Evolutionary conservation across 2,888 invertebrate genomes (phyloP).

Genomic region (Anaspis maculata): DNA sequence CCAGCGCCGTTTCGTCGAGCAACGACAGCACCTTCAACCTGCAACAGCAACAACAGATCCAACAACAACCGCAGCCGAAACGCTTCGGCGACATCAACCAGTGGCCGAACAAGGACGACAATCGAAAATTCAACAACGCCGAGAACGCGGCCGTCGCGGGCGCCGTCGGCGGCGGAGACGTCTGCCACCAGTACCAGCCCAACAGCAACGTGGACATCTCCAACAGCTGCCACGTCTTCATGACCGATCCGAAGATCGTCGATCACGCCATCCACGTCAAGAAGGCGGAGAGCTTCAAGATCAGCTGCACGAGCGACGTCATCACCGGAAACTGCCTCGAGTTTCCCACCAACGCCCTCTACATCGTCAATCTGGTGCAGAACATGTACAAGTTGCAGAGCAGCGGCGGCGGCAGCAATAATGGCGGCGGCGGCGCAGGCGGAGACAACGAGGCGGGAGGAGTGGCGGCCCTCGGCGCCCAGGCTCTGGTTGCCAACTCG

Average conservation of each 20-base stretch:
- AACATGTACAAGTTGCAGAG: constrained; percentile 64
- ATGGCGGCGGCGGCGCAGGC: too few species aligned
- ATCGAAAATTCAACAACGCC: constrained; percentile 20
- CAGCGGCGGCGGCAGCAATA: constrained; percentile 16
- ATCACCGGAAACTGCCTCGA: constrained; percentile 75
- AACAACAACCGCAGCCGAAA: constrained; percentile 23
- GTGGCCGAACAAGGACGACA: too few species aligned
- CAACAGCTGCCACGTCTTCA: constrained; percentile 92
- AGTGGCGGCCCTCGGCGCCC: neutral
- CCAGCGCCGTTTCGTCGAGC: constrained; percentile 56
- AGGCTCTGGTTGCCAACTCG: constrained; percentile 58
- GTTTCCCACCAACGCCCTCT: constrained; percentile 80
- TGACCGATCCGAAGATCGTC: constrained; percentile 78
- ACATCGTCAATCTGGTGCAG: constrained; percentile 62
- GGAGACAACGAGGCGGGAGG: constrained; percentile 18
- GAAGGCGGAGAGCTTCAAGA: constrained; percentile 77
- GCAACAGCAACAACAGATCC: too few species aligned
- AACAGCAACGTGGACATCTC: constrained; percentile 56
- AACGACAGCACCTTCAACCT: too few species aligned
- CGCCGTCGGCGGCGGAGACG: constrained; percentile 91
- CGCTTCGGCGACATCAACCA: constrained; percentile 6
- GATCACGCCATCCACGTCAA: constrained; percentile 72
- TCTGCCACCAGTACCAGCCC: too few species aligned
- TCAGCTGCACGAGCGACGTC: constrained; percentile 74
- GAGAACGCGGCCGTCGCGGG: constrained; percentile 60